Base-by-base conservation (phyloP, 2,113 vertebrate genomes). In the Himantopus leucocephalus region DNA sequence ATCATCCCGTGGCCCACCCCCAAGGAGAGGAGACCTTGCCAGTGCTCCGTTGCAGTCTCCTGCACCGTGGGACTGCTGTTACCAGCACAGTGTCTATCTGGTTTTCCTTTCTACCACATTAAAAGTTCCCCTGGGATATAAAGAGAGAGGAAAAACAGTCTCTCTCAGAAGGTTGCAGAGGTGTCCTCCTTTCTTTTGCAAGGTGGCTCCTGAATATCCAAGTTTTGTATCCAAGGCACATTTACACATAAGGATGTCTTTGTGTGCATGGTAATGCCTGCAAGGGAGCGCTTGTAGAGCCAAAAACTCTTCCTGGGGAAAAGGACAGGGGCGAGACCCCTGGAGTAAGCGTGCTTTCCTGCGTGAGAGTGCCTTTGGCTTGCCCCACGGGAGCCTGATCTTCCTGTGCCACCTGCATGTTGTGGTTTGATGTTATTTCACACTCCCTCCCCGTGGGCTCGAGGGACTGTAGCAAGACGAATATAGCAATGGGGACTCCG, bases 391-490 rank as follows among this genome's bases (percentile, higher is more conserved):
- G 35, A 21, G 24, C 30, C 30, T 19, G 14, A 14, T 37, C 30
- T 6, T 37, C 43, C 29, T 13, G 10, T 45, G 16, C 48, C 27
- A 19, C 2, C 1, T 14, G 18, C 1, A 1, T 8, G 48, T 23
- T 32, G 53, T 10, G 18, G 12, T 15, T 34, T 8, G 9, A 19
- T 53, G 30, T 15, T 24, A 21, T 34, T 72, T 85, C 20, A 20
- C 27, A 4, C 14, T 27, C 27, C 21, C 19, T 43, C 34, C 29
- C 21, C 15, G 0, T 6, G 17, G 29, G 19, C 8, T 5, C 0
- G 2, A 70, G 14, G 10, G 62, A 6, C 26, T 26, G 10, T 10
- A 32, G 39, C 27, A 34, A 32, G 30, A 41, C 39, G 58, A 4
- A 4, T 50, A 35, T 14, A 24, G 72, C 41, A 6, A 29, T 2